Conservation (phyloP, 1,140 invertebrate species). For the Drosophila novamexicana region DNA sequence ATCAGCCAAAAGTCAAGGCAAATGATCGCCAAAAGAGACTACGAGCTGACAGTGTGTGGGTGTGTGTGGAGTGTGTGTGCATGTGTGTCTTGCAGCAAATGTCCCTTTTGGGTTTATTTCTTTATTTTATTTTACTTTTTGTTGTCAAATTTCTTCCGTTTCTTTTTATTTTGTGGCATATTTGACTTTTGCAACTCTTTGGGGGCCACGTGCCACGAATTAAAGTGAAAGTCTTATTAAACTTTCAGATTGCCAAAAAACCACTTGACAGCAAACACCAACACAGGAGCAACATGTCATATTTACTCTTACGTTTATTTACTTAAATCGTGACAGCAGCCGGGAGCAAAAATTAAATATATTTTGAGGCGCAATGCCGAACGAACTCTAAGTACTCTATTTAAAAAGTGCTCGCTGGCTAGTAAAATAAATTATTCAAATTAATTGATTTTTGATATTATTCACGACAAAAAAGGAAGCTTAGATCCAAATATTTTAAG, state of each 20-base stretch:
- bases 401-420: not conserved
- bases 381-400: not conserved
- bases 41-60: constrained; percentile 1
- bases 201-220: constrained; percentile 46
- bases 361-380: not conserved
- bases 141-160: constrained; percentile 28
- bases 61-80: constrained; percentile 16
- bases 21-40: constrained; percentile 50
- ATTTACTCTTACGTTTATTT: constrained; percentile 43
- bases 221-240: constrained; percentile 50
- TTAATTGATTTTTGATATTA: not conserved
- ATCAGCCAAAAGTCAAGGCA: constrained; percentile 33
- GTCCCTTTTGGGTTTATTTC: constrained; percentile 34
- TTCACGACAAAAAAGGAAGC: no score
- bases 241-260: constrained; percentile 34
- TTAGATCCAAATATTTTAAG: no score
- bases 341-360: constrained; percentile 18
- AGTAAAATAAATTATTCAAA: not conserved
- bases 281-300: constrained; percentile 40
- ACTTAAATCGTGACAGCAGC: constrained; percentile 33
- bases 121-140: constrained; percentile 4
- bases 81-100: constrained; percentile 29
- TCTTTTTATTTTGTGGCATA: constrained; percentile 10
- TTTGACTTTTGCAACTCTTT: constrained; percentile 48
- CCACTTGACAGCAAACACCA: constrained; percentile 40